Base-by-base conservation (phyloP, 2,113 vertebrate species). In the Tylochromis polylepis region DNA sequence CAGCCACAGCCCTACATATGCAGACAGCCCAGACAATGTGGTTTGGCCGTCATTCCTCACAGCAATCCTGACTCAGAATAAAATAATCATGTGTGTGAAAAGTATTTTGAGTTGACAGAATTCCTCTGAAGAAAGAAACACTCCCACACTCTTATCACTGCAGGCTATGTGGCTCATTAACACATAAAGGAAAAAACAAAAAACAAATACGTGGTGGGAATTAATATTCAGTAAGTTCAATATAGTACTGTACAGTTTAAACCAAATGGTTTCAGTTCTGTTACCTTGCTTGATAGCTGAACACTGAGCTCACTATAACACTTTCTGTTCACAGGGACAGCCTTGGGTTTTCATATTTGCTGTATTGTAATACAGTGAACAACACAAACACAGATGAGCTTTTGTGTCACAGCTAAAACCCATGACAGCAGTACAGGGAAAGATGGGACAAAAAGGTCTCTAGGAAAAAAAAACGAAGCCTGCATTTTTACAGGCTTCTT, bases 91-190 rank as follows among this genome's bases (percentile, higher is more conserved):
- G 67, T 87, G 77, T 58, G 81, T 58, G 31, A 91, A 85, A 77
- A 81, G 81, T 29, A 75, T 89, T 89, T n/a, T 11, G 6, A 51
- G 79, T 57, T 80, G 80, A 91, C 77, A 88, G 12, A 82, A 89
- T 70, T 93, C 79, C 79, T 88, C 70, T 84, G 51, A 82, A 62
- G 55, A 79, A 46, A 59, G 55, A 90, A 90, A 90, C 85, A 84
- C 85, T 93, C 89, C 80, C 86, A 91, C 58, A 11, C 65, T 77
- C 77, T 79, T 79, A 83, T 65, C 81, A 53, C 24, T 59, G 79
- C 51, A 78, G 81, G 51, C 89, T 86, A 58, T 81, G 36, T 91
- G 24, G 81, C 67, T 85, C 31, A 82, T 53, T 34, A 43, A 67
- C 67, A 62, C 16, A 58, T 24, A 4, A 70, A 34, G 72, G 77